Evolutionary conservation across 1,140 invertebrate species (phyloP).

Genomic region (Psilanteris sp.): DNA sequence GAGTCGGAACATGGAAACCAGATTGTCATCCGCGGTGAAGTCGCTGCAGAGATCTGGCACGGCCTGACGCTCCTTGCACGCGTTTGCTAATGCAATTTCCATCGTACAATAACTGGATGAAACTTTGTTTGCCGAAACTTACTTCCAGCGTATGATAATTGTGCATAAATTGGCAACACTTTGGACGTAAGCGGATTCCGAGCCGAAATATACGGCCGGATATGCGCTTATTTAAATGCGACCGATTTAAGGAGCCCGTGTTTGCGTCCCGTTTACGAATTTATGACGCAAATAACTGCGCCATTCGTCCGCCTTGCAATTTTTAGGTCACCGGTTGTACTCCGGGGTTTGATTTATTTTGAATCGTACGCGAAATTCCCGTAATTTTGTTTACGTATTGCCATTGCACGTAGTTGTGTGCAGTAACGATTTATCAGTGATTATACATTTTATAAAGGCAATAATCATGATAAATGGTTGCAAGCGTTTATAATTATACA

Average conservation of each 20-base stretch:
- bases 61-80: slow-evolving; percentile 71
- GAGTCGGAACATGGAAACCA: slow-evolving; percentile 88
- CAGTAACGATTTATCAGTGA: too few relatives aligned
- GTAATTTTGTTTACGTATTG: too few relatives aligned
- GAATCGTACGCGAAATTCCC: too few relatives aligned
- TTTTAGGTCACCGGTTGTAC: too few relatives aligned
- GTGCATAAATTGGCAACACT: slow-evolving; percentile 44
- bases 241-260: slow-evolving; percentile 19
- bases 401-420: too few relatives aligned
- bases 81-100: slow-evolving; percentile 79
- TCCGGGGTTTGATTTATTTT: too few relatives aligned
- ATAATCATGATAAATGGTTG: too few relatives aligned
- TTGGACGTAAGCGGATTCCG: slow-evolving; percentile 42
- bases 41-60: slow-evolving; percentile 83
- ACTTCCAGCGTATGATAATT: slow-evolving; percentile 21
- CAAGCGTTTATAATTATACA: too few relatives aligned
- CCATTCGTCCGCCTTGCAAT: too few relatives aligned
- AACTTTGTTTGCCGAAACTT: slow-evolving; percentile 44
- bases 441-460: too few relatives aligned
- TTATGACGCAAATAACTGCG: slow-evolving; percentile 38
- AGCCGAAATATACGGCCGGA: slow-evolving; percentile 20
- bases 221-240: slow-evolving; percentile 29
- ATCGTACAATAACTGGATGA: slow-evolving; percentile 37
- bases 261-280: slow-evolving; percentile 17
- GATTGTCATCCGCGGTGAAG: slow-evolving; percentile 85